A percentile compares a stretch with the other conserved stretches of the same genome.
phyloP scores from a whole-genome alignment of 2,797 vertebrate genomes.

The Echeneis naucrates region DNA sequence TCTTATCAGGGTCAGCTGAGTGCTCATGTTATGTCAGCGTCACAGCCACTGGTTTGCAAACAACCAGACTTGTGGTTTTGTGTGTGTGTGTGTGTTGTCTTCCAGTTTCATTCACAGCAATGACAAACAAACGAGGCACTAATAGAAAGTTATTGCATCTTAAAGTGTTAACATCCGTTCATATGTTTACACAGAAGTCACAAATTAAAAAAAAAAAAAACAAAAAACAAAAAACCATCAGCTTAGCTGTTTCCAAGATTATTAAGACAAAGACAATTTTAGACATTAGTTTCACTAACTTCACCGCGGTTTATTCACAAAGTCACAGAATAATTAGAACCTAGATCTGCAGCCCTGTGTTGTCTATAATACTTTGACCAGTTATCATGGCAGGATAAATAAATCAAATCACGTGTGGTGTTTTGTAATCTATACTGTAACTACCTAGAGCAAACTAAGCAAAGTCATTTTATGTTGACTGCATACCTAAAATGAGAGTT shows the following conservation, averaged over 20 bases:
- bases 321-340: no score
- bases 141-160: not conserved
- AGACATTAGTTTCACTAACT: not conserved
- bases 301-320: not conserved
- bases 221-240: no score
- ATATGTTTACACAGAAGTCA: not conserved
- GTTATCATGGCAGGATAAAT: no score
- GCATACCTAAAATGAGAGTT: no score
- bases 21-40: constrained; percentile 18
- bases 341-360: not conserved
- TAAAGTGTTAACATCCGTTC: not conserved
- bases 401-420: no score
- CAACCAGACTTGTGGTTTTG: constrained; percentile 20
- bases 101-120: not conserved
- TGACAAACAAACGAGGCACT: not conserved
- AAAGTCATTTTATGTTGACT: no score
- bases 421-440: not conserved
- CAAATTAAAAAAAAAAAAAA: not conserved
- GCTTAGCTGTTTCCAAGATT: not conserved
- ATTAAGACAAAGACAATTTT: not conserved
- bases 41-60: constrained; percentile 16
- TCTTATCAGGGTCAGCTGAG: constrained; percentile 22
- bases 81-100: not conserved
- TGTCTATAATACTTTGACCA: not conserved
- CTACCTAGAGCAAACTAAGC: no score